phyloP scores from a whole-genome alignment of 2,888 invertebrate species.

The Heliconius erato region DNA sequence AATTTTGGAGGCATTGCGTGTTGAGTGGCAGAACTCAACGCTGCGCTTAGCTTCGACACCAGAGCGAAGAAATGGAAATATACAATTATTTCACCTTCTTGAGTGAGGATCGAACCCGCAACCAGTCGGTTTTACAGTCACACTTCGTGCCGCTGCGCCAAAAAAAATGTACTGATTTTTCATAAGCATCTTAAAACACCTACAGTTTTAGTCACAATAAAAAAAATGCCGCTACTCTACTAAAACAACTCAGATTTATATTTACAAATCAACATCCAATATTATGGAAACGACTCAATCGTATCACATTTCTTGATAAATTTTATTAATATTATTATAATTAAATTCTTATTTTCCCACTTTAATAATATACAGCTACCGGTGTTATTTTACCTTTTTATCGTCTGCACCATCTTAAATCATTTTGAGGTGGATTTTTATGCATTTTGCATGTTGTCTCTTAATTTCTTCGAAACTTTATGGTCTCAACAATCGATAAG shows the following conservation, averaged over 20 bases:
- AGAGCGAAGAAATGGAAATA: too few relatives aligned
- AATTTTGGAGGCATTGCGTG: too few relatives aligned
- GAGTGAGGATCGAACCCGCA: too few relatives aligned
- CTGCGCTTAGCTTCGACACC: too few relatives aligned
- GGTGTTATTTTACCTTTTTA: slow-evolving; percentile 44
- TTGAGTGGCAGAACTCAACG: too few relatives aligned
- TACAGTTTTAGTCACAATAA: slow-evolving; percentile 14
- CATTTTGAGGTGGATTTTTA: slow-evolving; percentile 25
- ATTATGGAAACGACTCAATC: slow-evolving; percentile 37
- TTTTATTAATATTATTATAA: slow-evolving; percentile 42
- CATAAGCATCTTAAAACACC: neutral
- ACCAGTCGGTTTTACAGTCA: too few relatives aligned
- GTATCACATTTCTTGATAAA: slow-evolving; percentile 36
- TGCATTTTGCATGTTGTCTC: slow-evolving; percentile 26
- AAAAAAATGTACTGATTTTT: too few relatives aligned
- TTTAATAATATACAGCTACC: slow-evolving; percentile 44
- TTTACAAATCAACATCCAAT: slow-evolving; percentile 24
- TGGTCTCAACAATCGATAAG: slow-evolving; percentile 28
- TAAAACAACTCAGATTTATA: slow-evolving; percentile 18
- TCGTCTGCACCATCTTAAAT: slow-evolving; percentile 35
- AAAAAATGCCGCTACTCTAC: neutral
- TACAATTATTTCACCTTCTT: too few relatives aligned
- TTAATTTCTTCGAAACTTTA: slow-evolving; percentile 39
- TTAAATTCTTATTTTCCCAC: slow-evolving; percentile 38
- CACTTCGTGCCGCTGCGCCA: too few relatives aligned